Evolutionary conservation across 2,888 invertebrate genomes (phyloP).

Genomic region (Nomada fucata): DNA sequence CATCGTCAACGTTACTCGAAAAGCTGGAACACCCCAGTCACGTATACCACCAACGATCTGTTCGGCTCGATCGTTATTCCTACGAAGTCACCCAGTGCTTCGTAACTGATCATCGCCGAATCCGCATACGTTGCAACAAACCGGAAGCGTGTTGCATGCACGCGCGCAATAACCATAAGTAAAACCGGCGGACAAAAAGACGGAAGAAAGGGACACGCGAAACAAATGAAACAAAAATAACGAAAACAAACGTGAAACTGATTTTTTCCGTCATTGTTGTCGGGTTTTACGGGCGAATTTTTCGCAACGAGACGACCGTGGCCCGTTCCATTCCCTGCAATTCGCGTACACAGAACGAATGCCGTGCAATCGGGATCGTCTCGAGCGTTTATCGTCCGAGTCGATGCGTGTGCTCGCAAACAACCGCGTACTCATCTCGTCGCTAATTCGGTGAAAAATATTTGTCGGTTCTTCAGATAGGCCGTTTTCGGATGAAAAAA

Average conservation of each 20-base stretch:
- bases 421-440: conserved; percentile 17
- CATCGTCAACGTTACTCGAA: not conserved
- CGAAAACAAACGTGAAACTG: not conserved
- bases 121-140: not conserved
- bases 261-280: not conserved
- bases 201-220: not conserved
- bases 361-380: conserved; percentile 3
- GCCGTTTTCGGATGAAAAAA: conserved; percentile 24
- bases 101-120: conserved; percentile 6
- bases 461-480: conserved; percentile 38
- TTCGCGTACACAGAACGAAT: not conserved
- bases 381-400: conserved; percentile 27
- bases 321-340: not conserved
- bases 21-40: not conserved
- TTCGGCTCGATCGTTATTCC: not conserved
- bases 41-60: not conserved
- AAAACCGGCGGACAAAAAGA: not conserved
- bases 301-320: conserved; percentile 14
- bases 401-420: conserved; percentile 24
- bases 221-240: not conserved
- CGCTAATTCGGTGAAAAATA: conserved; percentile 30
- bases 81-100: not conserved
- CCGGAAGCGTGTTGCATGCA: conserved; percentile 30
- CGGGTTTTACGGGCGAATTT: conserved; percentile 7
- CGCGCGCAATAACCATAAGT: not conserved